phyloP scores from a whole-genome alignment of 1,140 invertebrate genomes.

The Piezodorus guildinii region DNA sequence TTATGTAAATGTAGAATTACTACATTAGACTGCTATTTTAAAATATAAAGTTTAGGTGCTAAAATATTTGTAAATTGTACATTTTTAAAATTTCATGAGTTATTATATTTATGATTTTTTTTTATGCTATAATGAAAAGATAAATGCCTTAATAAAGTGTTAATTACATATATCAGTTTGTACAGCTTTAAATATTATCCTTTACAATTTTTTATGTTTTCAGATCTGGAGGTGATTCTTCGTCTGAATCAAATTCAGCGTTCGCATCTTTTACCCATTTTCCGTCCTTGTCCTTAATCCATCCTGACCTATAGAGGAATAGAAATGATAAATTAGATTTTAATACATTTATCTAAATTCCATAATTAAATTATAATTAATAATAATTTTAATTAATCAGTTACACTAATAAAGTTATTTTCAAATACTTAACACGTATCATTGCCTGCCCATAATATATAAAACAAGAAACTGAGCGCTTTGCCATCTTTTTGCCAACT shows the following conservation, averaged over 20 bases:
- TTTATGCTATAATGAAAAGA: conserved; percentile 1
- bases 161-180: background rate
- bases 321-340: background rate
- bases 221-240: background rate
- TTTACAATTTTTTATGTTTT: background rate
- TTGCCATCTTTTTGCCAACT: too few species aligned
- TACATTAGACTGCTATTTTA: conserved; percentile 13
- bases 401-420: too few species aligned
- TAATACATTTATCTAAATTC: background rate
- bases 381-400: too few species aligned
- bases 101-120: background rate
- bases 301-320: conserved; percentile 5
- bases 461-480: too few species aligned
- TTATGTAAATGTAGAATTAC: background rate
- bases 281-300: conserved; percentile 9
- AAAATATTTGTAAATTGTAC: conserved; percentile 5
- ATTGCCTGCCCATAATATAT: too few species aligned
- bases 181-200: background rate
- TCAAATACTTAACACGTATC: too few species aligned
- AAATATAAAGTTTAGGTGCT: conserved; percentile 5
- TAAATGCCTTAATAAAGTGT: conserved; percentile 10
- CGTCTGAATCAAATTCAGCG: conserved; percentile 9
- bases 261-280: conserved; percentile 5
- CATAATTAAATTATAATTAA: too few species aligned
- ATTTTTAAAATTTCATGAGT: background rate